phyloP scores from a whole-genome alignment of 2,888 invertebrate genomes.

The Drosophila leonis region DNA sequence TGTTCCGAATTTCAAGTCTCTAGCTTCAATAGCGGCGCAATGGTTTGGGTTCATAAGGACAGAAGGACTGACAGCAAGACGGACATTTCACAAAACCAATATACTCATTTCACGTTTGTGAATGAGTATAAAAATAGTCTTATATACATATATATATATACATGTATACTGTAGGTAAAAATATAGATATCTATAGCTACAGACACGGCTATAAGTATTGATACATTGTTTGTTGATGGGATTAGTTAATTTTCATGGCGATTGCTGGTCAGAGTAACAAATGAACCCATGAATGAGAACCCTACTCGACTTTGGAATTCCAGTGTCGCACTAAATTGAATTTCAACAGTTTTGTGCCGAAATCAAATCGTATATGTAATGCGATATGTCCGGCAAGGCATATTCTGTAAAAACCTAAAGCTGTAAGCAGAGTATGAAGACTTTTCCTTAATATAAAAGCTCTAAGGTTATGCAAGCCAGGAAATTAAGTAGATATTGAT shows the following conservation, averaged over 20 bases:
- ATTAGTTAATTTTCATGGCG: constrained; percentile 57
- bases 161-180: no score
- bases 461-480: background rate
- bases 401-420: background rate
- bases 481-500: no score
- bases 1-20: no score
- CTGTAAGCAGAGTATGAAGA: background rate
- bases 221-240: constrained; percentile 60
- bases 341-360: constrained; percentile 47
- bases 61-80: no score
- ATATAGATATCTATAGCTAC: background rate
- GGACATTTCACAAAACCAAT: no score
- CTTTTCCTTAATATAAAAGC: background rate
- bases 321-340: constrained; percentile 73
- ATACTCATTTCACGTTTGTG: no score
- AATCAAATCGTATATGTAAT: constrained; percentile 33
- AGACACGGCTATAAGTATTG: constrained; percentile 18
- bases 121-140: constrained; percentile 21
- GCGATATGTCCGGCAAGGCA: background rate
- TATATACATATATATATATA: background rate
- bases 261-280: constrained; percentile 61
- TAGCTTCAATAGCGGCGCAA: no score
- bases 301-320: constrained; percentile 65
- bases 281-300: constrained; percentile 64
- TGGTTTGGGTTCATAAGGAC: no score